phyloP scores from a whole-genome alignment of 2,113 vertebrate species.

The Rhizomys pruinosus region DNA sequence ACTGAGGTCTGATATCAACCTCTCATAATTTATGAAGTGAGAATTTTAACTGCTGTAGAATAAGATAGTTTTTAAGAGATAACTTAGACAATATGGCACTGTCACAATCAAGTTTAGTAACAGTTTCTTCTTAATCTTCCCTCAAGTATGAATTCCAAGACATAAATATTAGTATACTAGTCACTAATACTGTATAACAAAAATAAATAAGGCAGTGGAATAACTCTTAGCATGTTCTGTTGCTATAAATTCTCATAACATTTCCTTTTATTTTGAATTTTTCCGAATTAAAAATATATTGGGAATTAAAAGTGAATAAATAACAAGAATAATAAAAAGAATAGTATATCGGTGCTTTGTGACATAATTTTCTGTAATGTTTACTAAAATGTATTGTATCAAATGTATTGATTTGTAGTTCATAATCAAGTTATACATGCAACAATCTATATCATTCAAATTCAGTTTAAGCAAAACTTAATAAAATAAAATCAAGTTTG shows the following conservation, averaged over 20 bases:
- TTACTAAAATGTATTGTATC: slow-evolving; percentile 86
- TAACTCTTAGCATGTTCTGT: slow-evolving; percentile 79
- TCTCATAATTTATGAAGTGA: not conserved
- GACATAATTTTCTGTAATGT: slow-evolving; percentile 85
- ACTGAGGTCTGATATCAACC: too few species aligned
- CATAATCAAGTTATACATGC: slow-evolving; percentile 84
- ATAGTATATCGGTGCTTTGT: slow-evolving; percentile 79
- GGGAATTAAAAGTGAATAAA: slow-evolving; percentile 81
- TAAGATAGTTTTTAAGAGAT: not conserved
- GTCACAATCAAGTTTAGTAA: not conserved
- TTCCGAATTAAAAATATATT: slow-evolving; percentile 80
- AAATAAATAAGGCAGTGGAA: slow-evolving; percentile 21
- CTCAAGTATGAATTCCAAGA: not conserved
- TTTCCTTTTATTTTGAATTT: slow-evolving; percentile 81
- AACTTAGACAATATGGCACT: not conserved
- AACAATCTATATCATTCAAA: slow-evolving; percentile 86
- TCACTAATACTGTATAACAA: not conserved
- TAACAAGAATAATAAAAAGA: slow-evolving; percentile 84
- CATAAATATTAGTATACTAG: not conserved
- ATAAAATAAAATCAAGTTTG: slow-evolving; percentile 87
- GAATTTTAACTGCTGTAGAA: not conserved
- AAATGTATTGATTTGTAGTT: slow-evolving; percentile 86
- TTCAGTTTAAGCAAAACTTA: too few species aligned
- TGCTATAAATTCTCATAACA: slow-evolving; percentile 78
- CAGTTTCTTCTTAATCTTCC: not conserved